Evolutionary conservation across 2,888 invertebrate genomes (phyloP), one percentile per base, ranked within the genome.

Genomic region (Hirtodrosophila histrioides): DNA sequence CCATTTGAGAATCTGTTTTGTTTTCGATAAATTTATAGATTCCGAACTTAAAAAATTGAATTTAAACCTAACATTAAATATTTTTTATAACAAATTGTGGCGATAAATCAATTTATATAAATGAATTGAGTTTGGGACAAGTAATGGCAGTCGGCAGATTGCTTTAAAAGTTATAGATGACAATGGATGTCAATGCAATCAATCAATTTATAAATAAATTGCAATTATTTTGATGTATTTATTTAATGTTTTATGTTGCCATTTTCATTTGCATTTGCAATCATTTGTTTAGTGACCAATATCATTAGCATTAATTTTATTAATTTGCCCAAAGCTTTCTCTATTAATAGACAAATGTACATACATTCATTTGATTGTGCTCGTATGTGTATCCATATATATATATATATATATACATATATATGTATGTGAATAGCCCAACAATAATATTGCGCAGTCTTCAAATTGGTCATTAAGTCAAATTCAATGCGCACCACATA

Each of bases 391-490:
- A 17, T 17, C 1, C 2, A 17, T 17, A 17, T 2, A 50, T 53
- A 49, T 36, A 54, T 37, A 63, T 35, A 17, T 17, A 17, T 17
- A 17, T 17, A 17, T 17, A 17, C 17, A 50, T 53, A 49, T 36
- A 54, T 37, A 63, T 35, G 43, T 50, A 58, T 66, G 54, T 62
- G 44, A 41, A 17, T 27, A 33, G 58, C 37, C 55, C 45, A 33
- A 46, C 75, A 79, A 71, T 77, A 68, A 64, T 56, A 63, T 68
- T 63, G 50, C 49, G 58, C 33, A 46, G 46, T 71, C 48, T 57
- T 54, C 67, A 61, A 78, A 77, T 74, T 79, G 74, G 50, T 76
- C 77, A 75, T 83, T 83, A 75, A 77, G 55, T 56, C 41, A 45
- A 75, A 68, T 65, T 69, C 56, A 70, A 76, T 74, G 60, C 49